These are phyloP conservation scores for Lasiurus borealis DNA, from an alignment of 2,113 vertebrate species.

Conservation along the genomic window DNA sequence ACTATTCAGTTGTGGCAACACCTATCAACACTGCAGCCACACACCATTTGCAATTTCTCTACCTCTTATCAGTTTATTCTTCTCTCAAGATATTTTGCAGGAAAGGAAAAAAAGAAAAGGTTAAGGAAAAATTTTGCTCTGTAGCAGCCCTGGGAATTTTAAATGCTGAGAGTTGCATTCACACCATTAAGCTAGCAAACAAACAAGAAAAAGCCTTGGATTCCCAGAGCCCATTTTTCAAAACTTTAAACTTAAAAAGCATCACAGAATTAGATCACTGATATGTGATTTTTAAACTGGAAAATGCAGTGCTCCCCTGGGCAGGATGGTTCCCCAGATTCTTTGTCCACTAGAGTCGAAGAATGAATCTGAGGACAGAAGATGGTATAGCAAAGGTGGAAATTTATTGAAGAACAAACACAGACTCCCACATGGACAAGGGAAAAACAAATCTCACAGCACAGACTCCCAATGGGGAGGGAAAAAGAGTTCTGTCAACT, in stretches of 20 bases:
- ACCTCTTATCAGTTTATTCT: conserved; percentile 46
- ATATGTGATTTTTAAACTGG: too few species aligned
- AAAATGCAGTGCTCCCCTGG: too few species aligned
- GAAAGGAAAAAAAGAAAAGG: conserved; percentile 5
- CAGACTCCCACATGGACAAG: too few species aligned
- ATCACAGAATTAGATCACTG: conserved; percentile 40
- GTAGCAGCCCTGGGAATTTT: conserved; percentile 14
- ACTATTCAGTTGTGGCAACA: conserved; percentile 30
- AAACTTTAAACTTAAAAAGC: neutral
- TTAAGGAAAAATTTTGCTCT: conserved; percentile 29
- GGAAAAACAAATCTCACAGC: too few species aligned
- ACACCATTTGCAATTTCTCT: conserved; percentile 50
- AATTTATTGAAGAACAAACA: too few species aligned
- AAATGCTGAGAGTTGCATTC: conserved; percentile 17
- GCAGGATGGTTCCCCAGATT: too few species aligned
- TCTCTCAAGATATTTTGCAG: conserved; percentile 40
- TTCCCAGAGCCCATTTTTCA: neutral
- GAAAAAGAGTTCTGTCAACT: too few species aligned
- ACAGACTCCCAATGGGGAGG: too few species aligned
- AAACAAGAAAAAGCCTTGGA: conserved; percentile 9
- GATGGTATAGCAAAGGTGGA: too few species aligned
- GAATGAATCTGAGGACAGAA: too few species aligned
- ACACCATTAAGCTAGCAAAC: conserved; percentile 50
- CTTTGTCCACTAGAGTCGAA: too few species aligned
- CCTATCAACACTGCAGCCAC: conserved; percentile 36